These are phyloP conservation scores for Plectropomus leopardus DNA, from an alignment of 2,113 vertebrate genomes.

Conservation along the genomic window DNA sequence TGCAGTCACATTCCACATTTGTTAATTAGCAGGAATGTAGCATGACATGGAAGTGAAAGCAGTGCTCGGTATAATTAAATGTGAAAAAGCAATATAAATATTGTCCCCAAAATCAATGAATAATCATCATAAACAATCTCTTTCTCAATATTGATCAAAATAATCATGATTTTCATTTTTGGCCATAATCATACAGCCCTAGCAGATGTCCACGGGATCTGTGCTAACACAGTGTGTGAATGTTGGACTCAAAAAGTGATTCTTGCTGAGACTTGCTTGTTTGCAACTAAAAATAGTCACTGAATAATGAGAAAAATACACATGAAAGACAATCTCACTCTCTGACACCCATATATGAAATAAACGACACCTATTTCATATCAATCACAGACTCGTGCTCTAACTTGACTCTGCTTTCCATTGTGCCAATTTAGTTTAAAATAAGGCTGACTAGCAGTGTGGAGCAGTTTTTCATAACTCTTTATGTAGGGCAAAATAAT, in stretches of 20 bases:
- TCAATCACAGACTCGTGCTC: slow-evolving; percentile 22
- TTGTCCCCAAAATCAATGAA: too few relatives aligned
- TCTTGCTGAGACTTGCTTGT: slow-evolving; percentile 4
- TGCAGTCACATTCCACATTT: too few relatives aligned
- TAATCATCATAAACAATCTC: too few relatives aligned
- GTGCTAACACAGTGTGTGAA: slow-evolving; percentile 21
- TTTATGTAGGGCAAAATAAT: slow-evolving; percentile 12
- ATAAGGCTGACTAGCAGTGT: slow-evolving; percentile 15
- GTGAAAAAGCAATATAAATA: too few relatives aligned
- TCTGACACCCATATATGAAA: slow-evolving; percentile 36
- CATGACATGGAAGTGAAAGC: too few relatives aligned
- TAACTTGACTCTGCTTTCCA: slow-evolving; percentile 13
- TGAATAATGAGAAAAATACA: slow-evolving; percentile 21
- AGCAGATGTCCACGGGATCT: too few relatives aligned
- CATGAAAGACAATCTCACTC: not conserved
- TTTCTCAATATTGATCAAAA: too few relatives aligned
- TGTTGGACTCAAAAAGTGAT: not conserved
- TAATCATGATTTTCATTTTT: too few relatives aligned
- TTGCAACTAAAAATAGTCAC: slow-evolving; percentile 17
- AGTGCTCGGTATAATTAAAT: too few relatives aligned
- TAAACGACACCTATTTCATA: slow-evolving; percentile 38
- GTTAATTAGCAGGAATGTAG: too few relatives aligned
- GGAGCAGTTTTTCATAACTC: not conserved
- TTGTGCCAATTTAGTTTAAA: slow-evolving; percentile 20
- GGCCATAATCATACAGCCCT: too few relatives aligned